Evolutionary conservation across 2,113 vertebrate species (phyloP).

Genomic region (Mormoops blainvillei): DNA sequence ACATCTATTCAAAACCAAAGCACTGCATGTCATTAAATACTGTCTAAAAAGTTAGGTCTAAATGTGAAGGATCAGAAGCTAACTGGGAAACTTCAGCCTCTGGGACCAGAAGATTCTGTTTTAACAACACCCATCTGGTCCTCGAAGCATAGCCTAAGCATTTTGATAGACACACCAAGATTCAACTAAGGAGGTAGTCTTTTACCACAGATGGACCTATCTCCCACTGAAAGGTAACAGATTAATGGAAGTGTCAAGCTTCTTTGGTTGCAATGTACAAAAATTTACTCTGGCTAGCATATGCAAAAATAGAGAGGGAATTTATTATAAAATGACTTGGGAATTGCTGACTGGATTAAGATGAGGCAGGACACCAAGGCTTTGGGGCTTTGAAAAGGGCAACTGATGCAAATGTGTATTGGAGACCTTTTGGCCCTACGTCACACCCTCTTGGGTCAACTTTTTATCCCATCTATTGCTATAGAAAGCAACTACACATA

Average conservation of each 20-base stretch:
- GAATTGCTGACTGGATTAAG: not conserved
- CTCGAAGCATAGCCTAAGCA: conserved; percentile 12
- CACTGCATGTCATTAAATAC: conserved; percentile 62
- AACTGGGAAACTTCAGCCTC: conserved; percentile 33
- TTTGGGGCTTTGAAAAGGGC: not conserved
- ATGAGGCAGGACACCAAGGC: not conserved
- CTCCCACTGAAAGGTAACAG: not conserved
- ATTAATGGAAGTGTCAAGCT: conserved; percentile 42
- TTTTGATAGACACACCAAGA: not conserved
- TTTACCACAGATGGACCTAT: conserved; percentile 36
- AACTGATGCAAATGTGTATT: not conserved
- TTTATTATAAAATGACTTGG: not conserved
- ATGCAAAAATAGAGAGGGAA: not conserved
- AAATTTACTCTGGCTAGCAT: not conserved
- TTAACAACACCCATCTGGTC: conserved; percentile 20
- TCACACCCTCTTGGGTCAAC: not conserved
- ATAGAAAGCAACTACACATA: not conserved
- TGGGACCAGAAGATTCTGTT: conserved; percentile 42
- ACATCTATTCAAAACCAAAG: conserved; percentile 69
- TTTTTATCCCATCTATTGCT: not conserved
- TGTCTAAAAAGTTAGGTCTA: conserved; percentile 64
- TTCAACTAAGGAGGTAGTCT: not conserved
- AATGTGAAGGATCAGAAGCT: conserved; percentile 65
- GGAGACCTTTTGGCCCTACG: not conserved
- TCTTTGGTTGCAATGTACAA: not conserved